Evolutionary conservation across 2,888 invertebrate species (phyloP), one percentile per base, ranked within the genome.

Genomic region (Lasioglossum lativentre): DNA sequence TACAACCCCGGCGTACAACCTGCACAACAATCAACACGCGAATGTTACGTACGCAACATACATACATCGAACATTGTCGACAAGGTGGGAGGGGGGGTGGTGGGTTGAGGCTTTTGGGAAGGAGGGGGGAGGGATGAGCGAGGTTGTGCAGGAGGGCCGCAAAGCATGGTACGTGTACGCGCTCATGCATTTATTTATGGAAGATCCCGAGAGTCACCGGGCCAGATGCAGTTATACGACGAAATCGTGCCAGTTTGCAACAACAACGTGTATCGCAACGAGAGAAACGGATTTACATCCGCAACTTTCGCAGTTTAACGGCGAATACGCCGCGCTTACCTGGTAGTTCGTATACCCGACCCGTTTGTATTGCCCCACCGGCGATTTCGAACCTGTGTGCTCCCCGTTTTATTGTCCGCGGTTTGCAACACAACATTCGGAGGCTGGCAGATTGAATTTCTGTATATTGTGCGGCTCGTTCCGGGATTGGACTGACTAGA

Each of bases 241-340:
- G 83, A 88, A 81, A 91, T 90, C 90, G 89, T 86, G 83, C 80
- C 85, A 83, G 90, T 90, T 90, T 82, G 85, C 81, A 72, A 83
- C 86, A 82, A 87, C 86, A 83, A 71, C 84, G 85, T 89, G 85
- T 88, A 87, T 83, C 88, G 86, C 79, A 78, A 81, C 81, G 80
- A 70, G 75, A 47, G 81, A 81, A 87, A 79, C 88, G 90, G 88
- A 94, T 94, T 93, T 94, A 92, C 94, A 94, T 94, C 92, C 90
- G 91, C 92, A 93, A 94, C 93, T 94, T 94, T 94, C 90, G 91
- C 88, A 91, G 93, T 92, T 93, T 93, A 92, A 90, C 91, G 90
- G 79, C 85, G 87, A 91, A 92, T 92, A 91, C 72, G 83, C 23
- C 14, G 23, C 40, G 80, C 45, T 88, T 80, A 78, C 59, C 73